phyloP scores from a whole-genome alignment of 2,888 invertebrate genomes.

The Drosophila villosipedis region DNA sequence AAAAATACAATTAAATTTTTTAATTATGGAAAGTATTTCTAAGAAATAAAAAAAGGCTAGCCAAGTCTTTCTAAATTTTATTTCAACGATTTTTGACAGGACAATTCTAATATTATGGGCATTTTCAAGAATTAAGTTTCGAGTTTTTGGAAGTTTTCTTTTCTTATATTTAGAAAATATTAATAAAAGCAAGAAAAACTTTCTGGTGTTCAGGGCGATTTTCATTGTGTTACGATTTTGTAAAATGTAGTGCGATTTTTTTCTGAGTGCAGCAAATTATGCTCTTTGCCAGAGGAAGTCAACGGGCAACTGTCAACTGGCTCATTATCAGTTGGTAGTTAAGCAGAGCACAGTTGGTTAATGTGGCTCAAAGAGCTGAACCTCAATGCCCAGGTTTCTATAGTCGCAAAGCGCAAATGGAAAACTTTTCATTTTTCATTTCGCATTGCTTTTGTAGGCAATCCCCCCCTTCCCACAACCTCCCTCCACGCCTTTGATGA shows the following conservation, averaged over 20 bases:
- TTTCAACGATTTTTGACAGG: no score
- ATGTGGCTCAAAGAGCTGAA: conserved; percentile 6
- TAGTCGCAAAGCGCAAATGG: conserved; percentile 41
- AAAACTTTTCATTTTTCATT: conserved; percentile 44
- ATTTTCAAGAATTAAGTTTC: no score
- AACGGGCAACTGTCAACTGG: conserved; percentile 58
- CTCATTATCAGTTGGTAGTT: conserved; percentile 57
- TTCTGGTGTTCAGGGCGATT: no score
- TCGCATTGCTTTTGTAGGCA: conserved; percentile 2
- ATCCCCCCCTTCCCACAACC: background rate
- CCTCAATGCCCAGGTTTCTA: background rate
- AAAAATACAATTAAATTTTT: no score
- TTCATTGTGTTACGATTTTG: no score
- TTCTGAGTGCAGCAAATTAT: conserved; percentile 18
- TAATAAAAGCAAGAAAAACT: no score
- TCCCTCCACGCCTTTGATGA: background rate
- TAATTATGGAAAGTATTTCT: no score
- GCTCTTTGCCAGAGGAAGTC: conserved; percentile 24
- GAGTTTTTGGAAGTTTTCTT: no score
- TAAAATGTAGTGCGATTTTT: background rate
- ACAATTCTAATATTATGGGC: no score
- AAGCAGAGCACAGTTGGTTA: conserved; percentile 39
- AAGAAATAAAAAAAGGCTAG: no score
- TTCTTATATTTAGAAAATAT: no score
- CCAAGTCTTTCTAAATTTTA: no score